Conservation (phyloP, 2,888 invertebrate species). For the Apamea epomidion region DNA sequence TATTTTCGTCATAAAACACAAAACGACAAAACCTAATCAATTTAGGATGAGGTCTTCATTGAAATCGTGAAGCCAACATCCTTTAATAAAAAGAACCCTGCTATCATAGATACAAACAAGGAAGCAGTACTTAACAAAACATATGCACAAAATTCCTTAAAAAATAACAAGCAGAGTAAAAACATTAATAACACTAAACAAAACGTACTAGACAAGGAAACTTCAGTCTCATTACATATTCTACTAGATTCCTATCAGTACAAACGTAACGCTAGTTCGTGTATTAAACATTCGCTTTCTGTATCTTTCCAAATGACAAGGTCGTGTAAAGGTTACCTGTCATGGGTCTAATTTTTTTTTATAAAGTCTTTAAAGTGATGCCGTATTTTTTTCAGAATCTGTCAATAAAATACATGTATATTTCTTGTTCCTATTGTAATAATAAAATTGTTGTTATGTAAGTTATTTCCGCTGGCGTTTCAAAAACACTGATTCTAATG, state of each 20-base stretch:
- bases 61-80: conserved; percentile 29
- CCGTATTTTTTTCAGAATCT: conserved; percentile 34
- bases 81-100: conserved; percentile 24
- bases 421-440: conserved; percentile 3
- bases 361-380: conserved; percentile 33
- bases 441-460: neutral
- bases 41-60: conserved; percentile 7
- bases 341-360: conserved; percentile 52
- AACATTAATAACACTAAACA: conserved; percentile 47
- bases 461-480: conserved; percentile 22
- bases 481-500: neutral
- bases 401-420: conserved; percentile 38
- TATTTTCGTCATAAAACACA: conserved; percentile 7
- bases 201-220: conserved; percentile 66
- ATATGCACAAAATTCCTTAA: conserved; percentile 51
- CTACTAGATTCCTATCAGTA: conserved; percentile 65
- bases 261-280: conserved; percentile 63
- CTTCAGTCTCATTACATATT: conserved; percentile 65
- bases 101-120: conserved; percentile 41
- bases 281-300: conserved; percentile 69
- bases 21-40: conserved; percentile 9
- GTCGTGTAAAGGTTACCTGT: conserved; percentile 71
- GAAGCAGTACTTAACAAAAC: conserved; percentile 48
- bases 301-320: conserved; percentile 74
- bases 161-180: conserved; percentile 45